These are phyloP conservation scores for Netelia fuscicornis DNA, from an alignment of 2,888 invertebrate species.

Conservation along the genomic window DNA sequence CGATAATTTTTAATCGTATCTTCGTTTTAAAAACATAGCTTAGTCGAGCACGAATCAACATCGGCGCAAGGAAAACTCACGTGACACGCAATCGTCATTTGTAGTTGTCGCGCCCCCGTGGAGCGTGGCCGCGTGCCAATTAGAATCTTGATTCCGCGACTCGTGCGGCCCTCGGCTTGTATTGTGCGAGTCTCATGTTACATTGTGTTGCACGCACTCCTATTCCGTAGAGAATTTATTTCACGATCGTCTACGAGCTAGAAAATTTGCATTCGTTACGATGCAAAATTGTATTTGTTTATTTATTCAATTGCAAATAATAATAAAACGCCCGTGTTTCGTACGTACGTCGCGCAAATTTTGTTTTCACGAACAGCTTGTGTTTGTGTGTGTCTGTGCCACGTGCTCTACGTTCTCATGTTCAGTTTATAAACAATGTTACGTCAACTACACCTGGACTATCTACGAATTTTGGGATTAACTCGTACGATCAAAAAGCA, in stretches of 20 bases:
- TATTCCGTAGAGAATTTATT: not conserved
- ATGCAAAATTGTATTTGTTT: not conserved
- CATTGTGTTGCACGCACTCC: slow-evolving; percentile 31
- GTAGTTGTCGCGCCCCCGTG: slow-evolving; percentile 58
- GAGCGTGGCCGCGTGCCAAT: slow-evolving; percentile 48
- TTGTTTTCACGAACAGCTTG: slow-evolving; percentile 20
- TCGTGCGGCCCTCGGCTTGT: slow-evolving; percentile 11
- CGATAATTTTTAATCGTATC: not conserved
- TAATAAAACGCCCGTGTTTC: not conserved
- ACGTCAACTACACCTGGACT: slow-evolving; percentile 11
- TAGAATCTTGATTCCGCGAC: slow-evolving; percentile 60
- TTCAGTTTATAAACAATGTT: slow-evolving; percentile 1
- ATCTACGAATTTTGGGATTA: not conserved
- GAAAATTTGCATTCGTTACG: not conserved
- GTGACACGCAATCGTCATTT: slow-evolving; percentile 65
- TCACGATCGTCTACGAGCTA: not conserved
- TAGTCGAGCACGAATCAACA: slow-evolving; percentile 12
- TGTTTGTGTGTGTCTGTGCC: not conserved
- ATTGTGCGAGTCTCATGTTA: slow-evolving; percentile 29
- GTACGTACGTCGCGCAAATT: slow-evolving; percentile 2
- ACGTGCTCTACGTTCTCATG: slow-evolving; percentile 1
- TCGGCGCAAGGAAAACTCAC: slow-evolving; percentile 23
- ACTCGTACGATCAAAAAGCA: not conserved
- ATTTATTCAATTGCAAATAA: not conserved
- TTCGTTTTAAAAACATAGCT: slow-evolving; percentile 16